phyloP scores from a whole-genome alignment of 2,888 invertebrate genomes.

The Galerucella nymphaeae region DNA sequence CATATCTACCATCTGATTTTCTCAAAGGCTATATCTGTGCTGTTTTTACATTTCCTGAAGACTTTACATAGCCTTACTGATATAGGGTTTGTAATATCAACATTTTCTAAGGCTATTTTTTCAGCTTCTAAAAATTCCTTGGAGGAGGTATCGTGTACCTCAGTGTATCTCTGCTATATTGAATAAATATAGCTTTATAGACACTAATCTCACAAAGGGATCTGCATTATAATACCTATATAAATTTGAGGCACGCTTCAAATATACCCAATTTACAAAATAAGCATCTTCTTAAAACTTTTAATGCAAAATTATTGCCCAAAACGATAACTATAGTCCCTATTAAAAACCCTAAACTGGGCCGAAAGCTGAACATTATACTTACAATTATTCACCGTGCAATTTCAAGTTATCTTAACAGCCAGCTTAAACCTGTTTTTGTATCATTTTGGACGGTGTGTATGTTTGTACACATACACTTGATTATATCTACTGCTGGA shows the following conservation, averaged over 20 bases:
- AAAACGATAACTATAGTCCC: neutral
- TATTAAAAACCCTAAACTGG: neutral
- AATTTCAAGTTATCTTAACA: conserved; percentile 9
- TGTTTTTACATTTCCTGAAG: too few species aligned
- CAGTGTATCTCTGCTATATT: too few species aligned
- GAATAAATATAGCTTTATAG: neutral
- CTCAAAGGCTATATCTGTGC: too few species aligned
- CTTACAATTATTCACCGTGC: neutral
- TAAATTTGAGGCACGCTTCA: neutral
- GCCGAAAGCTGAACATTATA: neutral
- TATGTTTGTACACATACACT: neutral
- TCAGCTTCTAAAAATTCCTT: too few species aligned
- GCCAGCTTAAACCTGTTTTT: conserved; percentile 9
- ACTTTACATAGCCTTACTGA: too few species aligned
- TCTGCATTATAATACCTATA: neutral
- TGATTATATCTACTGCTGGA: neutral
- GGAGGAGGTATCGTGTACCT: too few species aligned
- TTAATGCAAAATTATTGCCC: neutral
- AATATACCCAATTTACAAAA: neutral
- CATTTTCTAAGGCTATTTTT: too few species aligned
- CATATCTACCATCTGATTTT: too few species aligned
- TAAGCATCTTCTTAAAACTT: neutral
- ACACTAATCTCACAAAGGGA: neutral
- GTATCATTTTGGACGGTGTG: conserved; percentile 1
- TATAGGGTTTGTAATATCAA: too few species aligned